Base-by-base conservation (phyloP, 2,888 invertebrate genomes). In the Nomada goodeniana region DNA sequence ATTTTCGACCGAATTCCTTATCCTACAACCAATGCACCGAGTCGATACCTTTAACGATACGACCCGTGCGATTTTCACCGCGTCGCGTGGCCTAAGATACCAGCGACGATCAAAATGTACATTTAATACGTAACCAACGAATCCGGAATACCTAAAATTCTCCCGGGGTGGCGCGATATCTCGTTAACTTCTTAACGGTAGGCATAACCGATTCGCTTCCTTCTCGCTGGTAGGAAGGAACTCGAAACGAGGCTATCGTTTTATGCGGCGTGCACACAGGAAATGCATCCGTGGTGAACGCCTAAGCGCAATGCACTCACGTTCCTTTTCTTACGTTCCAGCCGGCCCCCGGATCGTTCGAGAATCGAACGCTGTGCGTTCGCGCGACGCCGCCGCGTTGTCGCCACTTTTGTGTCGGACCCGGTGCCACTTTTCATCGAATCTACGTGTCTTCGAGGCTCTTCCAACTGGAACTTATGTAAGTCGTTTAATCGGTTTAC, bases 401-500 rank as follows among this genome's bases (percentile, higher is more conserved):
- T 42, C 15, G n/a, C 15, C n/a, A 36, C 36, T 1, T 11, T n/a
- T n/a, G 18, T 44, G 2, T 15, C 29, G 10, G 11, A 13, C 7
- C 11, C 15, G n/a, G 15, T 20, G 23, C 18, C n/a, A 42, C 36
- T 74, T 77, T 53, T 59, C 75, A 82, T 78, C 63, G 74, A 76
- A 79, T 73, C 60, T 60, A 73, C 76, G 68, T 52, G 52, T 67
- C 67, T 69, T 72, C 59, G 50, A 44, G 53, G 65, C 52, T 63
- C 64, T 68, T 44, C 61, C 71, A 59, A 67, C 64, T 69, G 69
- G 60, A 68, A 85, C 83, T 90, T 89, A 88, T 75, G 86, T 86
- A 90, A 90, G 84, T 83, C 84, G 80, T 86, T 87, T 88, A 86
- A 87, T 88, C 86, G 84, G 77, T 88, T 89, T 88, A 86, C 82